phyloP scores from a whole-genome alignment of 2,888 invertebrate genomes.

The Athripsodes cinereus region DNA sequence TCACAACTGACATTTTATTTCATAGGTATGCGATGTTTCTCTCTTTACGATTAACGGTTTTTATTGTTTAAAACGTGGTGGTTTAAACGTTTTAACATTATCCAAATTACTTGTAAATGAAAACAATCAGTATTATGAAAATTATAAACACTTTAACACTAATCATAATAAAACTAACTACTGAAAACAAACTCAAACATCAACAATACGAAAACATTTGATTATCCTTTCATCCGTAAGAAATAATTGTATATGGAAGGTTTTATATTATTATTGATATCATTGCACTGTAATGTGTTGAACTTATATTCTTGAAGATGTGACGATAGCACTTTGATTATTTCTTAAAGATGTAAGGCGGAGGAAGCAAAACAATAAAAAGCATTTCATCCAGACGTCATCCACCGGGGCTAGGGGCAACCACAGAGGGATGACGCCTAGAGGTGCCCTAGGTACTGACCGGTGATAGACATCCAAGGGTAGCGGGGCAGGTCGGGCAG shows the following conservation, averaged over 20 bases:
- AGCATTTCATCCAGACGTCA: constrained; percentile 1
- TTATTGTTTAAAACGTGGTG: no score
- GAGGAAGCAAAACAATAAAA: neutral
- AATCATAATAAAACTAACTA: neutral
- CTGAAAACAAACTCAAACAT: neutral
- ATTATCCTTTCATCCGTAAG: neutral
- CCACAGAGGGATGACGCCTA: neutral
- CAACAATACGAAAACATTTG: constrained; percentile 1
- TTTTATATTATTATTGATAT: neutral
- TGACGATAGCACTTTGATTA: neutral
- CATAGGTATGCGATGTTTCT: no score
- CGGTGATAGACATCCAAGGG: constrained; percentile 96
- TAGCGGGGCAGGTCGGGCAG: constrained; percentile 90
- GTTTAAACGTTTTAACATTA: neutral
- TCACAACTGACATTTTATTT: no score
- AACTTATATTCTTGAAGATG: neutral
- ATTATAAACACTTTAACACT: neutral
- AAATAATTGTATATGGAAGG: neutral
- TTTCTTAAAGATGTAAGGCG: neutral
- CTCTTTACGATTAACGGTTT: no score
- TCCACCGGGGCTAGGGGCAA: neutral
- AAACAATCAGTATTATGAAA: no score
- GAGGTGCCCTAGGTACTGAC: constrained; percentile 51
- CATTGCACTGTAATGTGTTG: neutral
- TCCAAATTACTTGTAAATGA: neutral